A percentile compares a stretch with the other conserved stretches of the same genome.
phyloP scores from a whole-genome alignment of 2,113 vertebrate species.

The Heterochromis multidens region DNA sequence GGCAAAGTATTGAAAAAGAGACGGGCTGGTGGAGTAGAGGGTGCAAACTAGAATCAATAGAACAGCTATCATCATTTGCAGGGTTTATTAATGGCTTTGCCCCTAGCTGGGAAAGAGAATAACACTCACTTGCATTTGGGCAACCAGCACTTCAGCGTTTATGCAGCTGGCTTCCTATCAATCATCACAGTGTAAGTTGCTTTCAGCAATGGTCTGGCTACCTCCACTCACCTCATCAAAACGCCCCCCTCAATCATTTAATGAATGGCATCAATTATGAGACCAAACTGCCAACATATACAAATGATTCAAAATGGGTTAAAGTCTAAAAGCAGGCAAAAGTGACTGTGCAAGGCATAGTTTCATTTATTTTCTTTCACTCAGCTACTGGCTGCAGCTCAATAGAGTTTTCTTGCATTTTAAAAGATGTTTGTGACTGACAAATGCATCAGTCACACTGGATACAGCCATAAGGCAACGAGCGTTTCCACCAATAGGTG shows the following conservation, averaged over 20 bases:
- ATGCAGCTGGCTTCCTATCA: conserved; percentile 50
- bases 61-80: conserved; percentile 71
- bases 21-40: conserved; percentile 27
- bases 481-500: conserved; percentile 23
- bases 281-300: conserved; percentile 47
- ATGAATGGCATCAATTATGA: conserved; percentile 66
- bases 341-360: not conserved
- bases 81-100: conserved; percentile 65
- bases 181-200: conserved; percentile 52
- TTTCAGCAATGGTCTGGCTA: conserved; percentile 51
- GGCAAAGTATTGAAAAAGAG: conserved; percentile 52
- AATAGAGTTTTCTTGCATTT: conserved; percentile 51
- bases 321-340: conserved; percentile 47
- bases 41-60: conserved; percentile 62
- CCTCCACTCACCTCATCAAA: conserved; percentile 50
- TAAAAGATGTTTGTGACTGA: conserved; percentile 39
- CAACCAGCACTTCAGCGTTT: conserved; percentile 35
- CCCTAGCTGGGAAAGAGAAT: conserved; percentile 39
- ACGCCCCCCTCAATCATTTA: conserved; percentile 54
- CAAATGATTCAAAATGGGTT: conserved; percentile 52
- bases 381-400: conserved; percentile 1
- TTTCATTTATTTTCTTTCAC: conserved; percentile 37
- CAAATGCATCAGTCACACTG: conserved; percentile 49
- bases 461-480: conserved; percentile 24
- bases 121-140: conserved; percentile 67